Conservation (phyloP, 2,113 vertebrate species). For the Athene cunicularia region DNA sequence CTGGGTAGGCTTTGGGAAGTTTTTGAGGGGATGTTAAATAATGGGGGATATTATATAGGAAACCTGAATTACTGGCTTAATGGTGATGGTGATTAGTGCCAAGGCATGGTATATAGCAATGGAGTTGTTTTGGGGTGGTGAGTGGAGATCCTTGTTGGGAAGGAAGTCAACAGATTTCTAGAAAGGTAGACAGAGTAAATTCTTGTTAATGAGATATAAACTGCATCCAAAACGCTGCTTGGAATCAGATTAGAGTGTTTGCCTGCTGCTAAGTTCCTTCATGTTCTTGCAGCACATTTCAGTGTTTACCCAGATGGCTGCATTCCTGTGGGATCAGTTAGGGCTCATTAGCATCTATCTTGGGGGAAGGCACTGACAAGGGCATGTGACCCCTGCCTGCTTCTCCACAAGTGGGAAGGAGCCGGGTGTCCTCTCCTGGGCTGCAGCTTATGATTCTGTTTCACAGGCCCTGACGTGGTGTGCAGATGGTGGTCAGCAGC, state of each 20-base stretch:
- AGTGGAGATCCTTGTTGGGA: not conserved
- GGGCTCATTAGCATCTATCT: not conserved
- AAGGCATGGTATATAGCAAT: not conserved
- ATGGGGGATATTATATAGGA: not conserved
- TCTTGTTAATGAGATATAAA: not conserved
- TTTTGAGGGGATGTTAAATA: not conserved
- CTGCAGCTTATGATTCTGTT: not conserved
- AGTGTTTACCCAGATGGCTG: not conserved
- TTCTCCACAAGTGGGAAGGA: not conserved
- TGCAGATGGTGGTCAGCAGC: slow-evolving; percentile 95
- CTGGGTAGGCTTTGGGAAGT: not conserved
- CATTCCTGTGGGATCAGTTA: not conserved
- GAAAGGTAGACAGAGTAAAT: not conserved
- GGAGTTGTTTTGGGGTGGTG: not conserved
- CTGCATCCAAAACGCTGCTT: not conserved
- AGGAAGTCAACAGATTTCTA: not conserved
- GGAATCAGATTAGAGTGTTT: not conserved
- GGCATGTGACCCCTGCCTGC: accelerated
- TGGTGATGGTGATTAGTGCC: not conserved
- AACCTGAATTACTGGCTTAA: not conserved
- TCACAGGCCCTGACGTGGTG: slow-evolving; percentile 86
- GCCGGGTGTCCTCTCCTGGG: accelerated
- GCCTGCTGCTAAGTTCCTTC: not conserved
- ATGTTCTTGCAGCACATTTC: not conserved
- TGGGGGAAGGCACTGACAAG: not conserved